phyloP scores from a whole-genome alignment of 2,888 invertebrate genomes.

The Tuberolachnus salignus region DNA sequence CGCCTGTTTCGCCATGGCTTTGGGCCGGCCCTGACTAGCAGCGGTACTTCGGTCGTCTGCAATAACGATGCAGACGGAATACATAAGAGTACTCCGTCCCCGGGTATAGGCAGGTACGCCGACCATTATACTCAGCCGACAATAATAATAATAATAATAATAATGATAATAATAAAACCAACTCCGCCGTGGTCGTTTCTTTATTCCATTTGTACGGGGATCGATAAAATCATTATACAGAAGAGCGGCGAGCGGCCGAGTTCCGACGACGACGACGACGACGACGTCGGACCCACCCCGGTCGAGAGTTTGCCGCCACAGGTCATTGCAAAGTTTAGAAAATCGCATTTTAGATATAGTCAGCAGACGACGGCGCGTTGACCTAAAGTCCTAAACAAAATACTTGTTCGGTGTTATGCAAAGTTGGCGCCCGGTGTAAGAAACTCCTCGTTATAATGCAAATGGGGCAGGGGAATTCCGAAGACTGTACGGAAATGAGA shows the following conservation, averaged over 20 bases:
- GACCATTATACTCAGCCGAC: too few relatives aligned
- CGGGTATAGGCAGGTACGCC: too few relatives aligned
- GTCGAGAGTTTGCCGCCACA: background rate
- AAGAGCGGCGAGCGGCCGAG: too few relatives aligned
- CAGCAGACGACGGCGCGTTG: background rate
- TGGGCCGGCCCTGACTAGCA: too few relatives aligned
- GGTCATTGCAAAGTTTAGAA: conserved; percentile 36
- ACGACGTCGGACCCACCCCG: background rate
- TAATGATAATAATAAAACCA: too few relatives aligned
- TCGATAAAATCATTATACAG: background rate
- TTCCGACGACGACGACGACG: background rate
- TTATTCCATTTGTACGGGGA: background rate
- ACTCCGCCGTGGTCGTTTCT: background rate
- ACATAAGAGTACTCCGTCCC: too few relatives aligned
- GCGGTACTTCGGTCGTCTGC: too few relatives aligned
- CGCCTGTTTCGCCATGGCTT: too few relatives aligned
- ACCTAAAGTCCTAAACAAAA: conserved; percentile 27
- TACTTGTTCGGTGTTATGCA: conserved; percentile 28
- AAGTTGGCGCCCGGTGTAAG: conserved; percentile 40
- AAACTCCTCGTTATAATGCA: background rate
- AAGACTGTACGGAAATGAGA: conserved; percentile 37
- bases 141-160: too few relatives aligned
- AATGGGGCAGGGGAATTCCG: too few relatives aligned
- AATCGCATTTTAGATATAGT: conserved; percentile 27
- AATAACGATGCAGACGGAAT: too few relatives aligned